Percentiles rank a stretch among this genome's conserved stretches.
Conservation (phyloP, 2,113 vertebrate species). For the Micromys minutus region DNA sequence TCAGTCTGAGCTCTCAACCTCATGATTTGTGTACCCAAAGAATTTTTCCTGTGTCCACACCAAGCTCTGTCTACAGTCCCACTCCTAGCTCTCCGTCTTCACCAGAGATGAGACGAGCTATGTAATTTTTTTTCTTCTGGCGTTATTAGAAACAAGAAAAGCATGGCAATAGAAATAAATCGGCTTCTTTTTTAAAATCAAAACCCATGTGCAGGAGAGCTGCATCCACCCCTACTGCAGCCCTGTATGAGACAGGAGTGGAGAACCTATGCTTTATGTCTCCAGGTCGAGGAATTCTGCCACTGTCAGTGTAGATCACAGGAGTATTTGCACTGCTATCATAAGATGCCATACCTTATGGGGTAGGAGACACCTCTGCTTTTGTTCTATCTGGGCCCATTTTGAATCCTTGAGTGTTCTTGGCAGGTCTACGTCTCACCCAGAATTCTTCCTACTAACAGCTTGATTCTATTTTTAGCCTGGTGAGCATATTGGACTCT, state of each 20-base stretch:
- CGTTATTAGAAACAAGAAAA: conserved; percentile 47
- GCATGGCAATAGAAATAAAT: neutral
- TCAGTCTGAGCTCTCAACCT: neutral
- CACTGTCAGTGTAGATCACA: neutral
- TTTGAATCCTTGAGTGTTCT: conserved; percentile 62
- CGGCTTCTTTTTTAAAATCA: neutral
- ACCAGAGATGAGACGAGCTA: neutral
- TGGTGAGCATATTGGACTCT: conserved; percentile 54
- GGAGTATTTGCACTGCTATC: conserved; percentile 12
- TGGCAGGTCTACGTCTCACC: conserved; percentile 60
- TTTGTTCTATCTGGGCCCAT: conserved; percentile 43
- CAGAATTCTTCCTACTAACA: conserved; percentile 61
- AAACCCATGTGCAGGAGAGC: neutral
- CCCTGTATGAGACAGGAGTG: neutral
- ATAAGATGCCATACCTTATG: conserved; percentile 4
- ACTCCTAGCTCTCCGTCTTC: neutral
- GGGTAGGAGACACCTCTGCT: neutral
- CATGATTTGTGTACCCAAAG: neutral
- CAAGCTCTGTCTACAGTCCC: neutral
- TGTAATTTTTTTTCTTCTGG: neutral
- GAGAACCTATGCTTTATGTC: neutral
- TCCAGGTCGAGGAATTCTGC: conserved; percentile 7
- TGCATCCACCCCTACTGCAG: neutral
- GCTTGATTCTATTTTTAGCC: conserved; percentile 73
- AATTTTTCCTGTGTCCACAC: neutral